Evolutionary conservation across 2,888 invertebrate genomes (phyloP).

Genomic region (Metacarcinus magister): DNA sequence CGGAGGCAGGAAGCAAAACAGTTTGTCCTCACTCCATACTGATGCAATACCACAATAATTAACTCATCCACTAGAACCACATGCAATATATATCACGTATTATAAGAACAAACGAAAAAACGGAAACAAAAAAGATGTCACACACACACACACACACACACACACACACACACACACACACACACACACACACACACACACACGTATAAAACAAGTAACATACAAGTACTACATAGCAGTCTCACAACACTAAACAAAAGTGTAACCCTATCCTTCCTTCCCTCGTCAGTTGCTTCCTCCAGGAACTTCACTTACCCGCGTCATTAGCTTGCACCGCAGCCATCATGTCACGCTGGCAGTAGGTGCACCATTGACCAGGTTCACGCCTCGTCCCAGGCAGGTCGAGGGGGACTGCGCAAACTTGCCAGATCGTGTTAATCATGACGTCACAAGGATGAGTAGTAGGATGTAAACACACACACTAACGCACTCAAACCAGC

Average conservation of each 20-base stretch:
- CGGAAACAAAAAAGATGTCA: neutral
- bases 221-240: no score
- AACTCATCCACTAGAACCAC: neutral
- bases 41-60: neutral
- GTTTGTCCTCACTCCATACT: no score
- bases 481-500: neutral
- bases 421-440: neutral
- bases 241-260: no score
- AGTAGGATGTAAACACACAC: neutral
- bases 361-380: neutral
- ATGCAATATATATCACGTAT: neutral
- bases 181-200: slow-evolving; percentile 7
- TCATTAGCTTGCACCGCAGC: neutral
- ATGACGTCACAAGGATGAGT: neutral
- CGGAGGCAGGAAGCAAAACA: no score
- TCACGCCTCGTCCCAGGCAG: neutral
- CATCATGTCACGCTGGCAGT: neutral
- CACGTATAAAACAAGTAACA: no score
- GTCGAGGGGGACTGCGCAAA: neutral
- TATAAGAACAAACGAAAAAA: neutral
- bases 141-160: neutral
- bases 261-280: neutral
- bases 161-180: slow-evolving; percentile 34
- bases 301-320: neutral
- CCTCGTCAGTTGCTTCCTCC: neutral